phyloP scores from a whole-genome alignment of 2,888 invertebrate genomes.

The Eulithis prunata region DNA sequence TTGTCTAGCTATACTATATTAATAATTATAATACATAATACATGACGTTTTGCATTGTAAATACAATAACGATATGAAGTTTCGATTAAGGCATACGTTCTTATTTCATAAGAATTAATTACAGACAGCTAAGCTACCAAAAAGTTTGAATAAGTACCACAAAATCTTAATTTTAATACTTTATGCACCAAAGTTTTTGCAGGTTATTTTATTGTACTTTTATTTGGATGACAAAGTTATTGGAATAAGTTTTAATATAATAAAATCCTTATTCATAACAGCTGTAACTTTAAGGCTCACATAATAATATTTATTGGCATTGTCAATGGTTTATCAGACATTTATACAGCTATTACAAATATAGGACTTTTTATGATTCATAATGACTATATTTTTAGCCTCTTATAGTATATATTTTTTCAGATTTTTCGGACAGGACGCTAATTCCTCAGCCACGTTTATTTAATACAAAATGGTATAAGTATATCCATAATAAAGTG shows the following conservation, averaged over 20 bases:
- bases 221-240: slow-evolving; percentile 37
- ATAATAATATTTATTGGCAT: no score
- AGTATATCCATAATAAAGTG: slow-evolving; percentile 15
- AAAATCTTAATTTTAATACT: slow-evolving; percentile 36
- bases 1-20: slow-evolving; percentile 20
- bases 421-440: slow-evolving; percentile 11
- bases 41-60: slow-evolving; percentile 66
- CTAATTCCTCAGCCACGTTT: slow-evolving; percentile 4
- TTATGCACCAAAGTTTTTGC: slow-evolving; percentile 47
- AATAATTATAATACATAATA: slow-evolving; percentile 21
- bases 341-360: neutral
- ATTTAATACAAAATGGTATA: slow-evolving; percentile 18
- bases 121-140: slow-evolving; percentile 62
- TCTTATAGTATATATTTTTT: slow-evolving; percentile 20
- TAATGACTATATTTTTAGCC: slow-evolving; percentile 6
- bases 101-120: slow-evolving; percentile 78
- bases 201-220: slow-evolving; percentile 46
- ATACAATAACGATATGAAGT: slow-evolving; percentile 83
- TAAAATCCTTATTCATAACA: neutral
- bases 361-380: neutral
- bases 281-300: neutral
- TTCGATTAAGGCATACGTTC: slow-evolving; percentile 81
- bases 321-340: no score
- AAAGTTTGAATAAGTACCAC: slow-evolving; percentile 39
- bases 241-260: neutral